Evolutionary conservation across 2,797 vertebrate species (phyloP).

Genomic region (Furcifer pardalis): DNA sequence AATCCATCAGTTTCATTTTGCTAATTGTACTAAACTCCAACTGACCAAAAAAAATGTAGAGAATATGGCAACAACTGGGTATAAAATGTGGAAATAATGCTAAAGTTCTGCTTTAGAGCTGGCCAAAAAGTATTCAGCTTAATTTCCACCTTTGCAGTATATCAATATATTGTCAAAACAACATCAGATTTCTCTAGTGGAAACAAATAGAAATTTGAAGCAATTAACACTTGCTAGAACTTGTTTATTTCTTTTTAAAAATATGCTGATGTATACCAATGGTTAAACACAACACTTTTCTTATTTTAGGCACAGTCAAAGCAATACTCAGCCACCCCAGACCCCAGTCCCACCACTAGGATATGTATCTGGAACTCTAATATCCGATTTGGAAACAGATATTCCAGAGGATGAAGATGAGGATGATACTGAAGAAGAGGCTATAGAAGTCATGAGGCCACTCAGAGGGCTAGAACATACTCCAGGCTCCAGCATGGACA

Average conservation of each 20-base stretch:
- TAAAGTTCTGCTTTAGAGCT: background rate
- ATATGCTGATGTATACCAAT: too few species aligned
- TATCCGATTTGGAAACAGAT: constrained; percentile 97
- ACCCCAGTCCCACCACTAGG: constrained; percentile 94
- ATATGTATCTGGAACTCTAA: constrained; percentile 94
- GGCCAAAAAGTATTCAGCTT: background rate
- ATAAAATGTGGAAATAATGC: background rate
- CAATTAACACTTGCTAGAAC: background rate
- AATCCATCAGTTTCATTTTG: background rate
- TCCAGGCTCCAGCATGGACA: constrained; percentile 97
- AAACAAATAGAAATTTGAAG: background rate
- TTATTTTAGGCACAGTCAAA: constrained; percentile 91
- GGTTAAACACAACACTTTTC: background rate
- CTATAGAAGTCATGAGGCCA: constrained; percentile 90
- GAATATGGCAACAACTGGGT: background rate
- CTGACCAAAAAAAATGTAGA: background rate
- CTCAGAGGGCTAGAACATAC: constrained; percentile 92
- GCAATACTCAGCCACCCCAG: constrained; percentile 90
- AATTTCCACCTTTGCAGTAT: background rate
- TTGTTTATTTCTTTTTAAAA: background rate
- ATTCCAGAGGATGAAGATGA: constrained; percentile 89
- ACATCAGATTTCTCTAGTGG: background rate
- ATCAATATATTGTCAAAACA: background rate
- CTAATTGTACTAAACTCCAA: background rate
- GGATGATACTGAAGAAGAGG: constrained; percentile 89